Base-by-base conservation (phyloP, 2,888 invertebrate species). In the Polyploca ridens region DNA sequence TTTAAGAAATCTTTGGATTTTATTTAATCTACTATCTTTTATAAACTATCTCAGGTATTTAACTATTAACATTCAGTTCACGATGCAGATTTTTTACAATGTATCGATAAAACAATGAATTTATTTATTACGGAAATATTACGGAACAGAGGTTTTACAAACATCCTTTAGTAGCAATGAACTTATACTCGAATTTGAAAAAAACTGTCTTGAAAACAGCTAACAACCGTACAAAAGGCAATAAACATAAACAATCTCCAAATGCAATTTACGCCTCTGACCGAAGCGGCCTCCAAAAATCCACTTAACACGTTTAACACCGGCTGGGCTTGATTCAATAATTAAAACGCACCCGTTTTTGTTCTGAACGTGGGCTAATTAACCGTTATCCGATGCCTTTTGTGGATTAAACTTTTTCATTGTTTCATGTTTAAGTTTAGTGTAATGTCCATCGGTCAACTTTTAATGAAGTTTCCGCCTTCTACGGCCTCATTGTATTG, bases 311-410 rank as follows among this genome's bases (percentile, higher is more conserved):
- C 71, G 76, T 79, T 84, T 84, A 81, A 81, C 77, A 67, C 76
- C 65, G 73, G 72, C 76, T 65, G 74, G 73, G 72, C 76, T 65
- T 73, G 73, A 75, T 81, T 81, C 77, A 76, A 71, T 82, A 85
- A 87, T 88, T 85, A 85, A 84, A 83, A 80, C 74, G 69, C 77
- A 77, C 71, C 82, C 75, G 75, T 81, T 86, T 86, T 86, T 83
- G 75, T 82, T 81, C 76, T 72, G 70, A 75, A 73, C 77, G 69
- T 72, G 71, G 73, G 74, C 81, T 87, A 85, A 88, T 88, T 86
- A 86, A 83, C 78, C 71, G 75, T 78, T 77, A 70, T 68, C 75
- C 75, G 69, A 69, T 62, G 54, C 69, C 70, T 72, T 69, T 73
- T 71, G 67, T 69, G 69, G 72, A 74, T 74, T 74, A 69, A 81